Percentiles rank a stretch among this genome's conserved stretches.
These are phyloP conservation scores for Rotaria magnacalcarata DNA, from an alignment of 2,888 invertebrate species.

Conservation along the genomic window DNA sequence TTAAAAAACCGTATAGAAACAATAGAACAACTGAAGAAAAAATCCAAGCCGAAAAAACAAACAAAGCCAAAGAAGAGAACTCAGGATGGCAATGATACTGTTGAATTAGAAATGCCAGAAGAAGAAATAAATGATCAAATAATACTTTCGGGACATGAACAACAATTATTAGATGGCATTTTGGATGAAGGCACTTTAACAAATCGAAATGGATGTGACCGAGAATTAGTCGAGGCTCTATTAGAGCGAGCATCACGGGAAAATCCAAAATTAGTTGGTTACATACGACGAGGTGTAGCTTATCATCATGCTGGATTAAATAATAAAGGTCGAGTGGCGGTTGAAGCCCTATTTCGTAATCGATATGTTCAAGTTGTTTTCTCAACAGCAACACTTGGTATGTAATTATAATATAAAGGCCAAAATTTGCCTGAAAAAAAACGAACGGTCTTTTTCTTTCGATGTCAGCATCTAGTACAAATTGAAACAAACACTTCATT, in stretches of 20 bases:
- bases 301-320: not conserved
- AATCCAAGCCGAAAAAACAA: not conserved
- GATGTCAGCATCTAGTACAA: no score
- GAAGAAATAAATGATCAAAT: not conserved
- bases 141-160: not conserved
- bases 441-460: no score
- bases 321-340: conserved; percentile 18
- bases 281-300: conserved; percentile 24
- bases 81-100: not conserved
- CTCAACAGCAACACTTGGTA: conserved; percentile 30
- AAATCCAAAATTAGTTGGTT: not conserved
- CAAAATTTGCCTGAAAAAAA: no score
- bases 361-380: conserved; percentile 31
- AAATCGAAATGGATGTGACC: not conserved
- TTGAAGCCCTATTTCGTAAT: conserved; percentile 15
- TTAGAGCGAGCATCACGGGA: not conserved
- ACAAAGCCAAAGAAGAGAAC: not conserved
- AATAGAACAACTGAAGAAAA: no score
- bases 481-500: no score
- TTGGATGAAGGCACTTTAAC: conserved; percentile 6
- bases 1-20: not conserved
- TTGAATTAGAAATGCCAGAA: not conserved
- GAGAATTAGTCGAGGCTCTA: not conserved
- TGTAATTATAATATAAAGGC: no score
- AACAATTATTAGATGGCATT: not conserved